Base-by-base conservation (phyloP, 2,888 invertebrate genomes). In the Ormyrus pomaceus region DNA sequence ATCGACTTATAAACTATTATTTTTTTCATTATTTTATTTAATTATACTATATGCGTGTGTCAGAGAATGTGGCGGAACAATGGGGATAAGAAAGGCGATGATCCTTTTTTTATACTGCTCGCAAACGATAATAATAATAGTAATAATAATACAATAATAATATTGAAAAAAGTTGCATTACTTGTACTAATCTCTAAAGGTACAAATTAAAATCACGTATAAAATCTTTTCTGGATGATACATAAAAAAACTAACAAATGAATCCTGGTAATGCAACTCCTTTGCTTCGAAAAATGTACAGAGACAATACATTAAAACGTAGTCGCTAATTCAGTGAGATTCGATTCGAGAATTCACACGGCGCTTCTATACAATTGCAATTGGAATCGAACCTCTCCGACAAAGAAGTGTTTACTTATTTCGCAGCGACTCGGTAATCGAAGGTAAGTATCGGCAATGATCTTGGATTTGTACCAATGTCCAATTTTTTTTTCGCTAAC, bases 1-100 rank as follows among this genome's bases (percentile, higher is more conserved):
- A 87, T 85, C 88, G 88, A 88, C 88, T 89, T 89, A 89, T 83
- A 87, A 87, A 86, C 87, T 88, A 88, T 85, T 83, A 83, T 77
- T 82, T 81, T 79, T 69, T 76, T 79, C 50, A 58, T 75, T 71
- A 71, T 72, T 79, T 82, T 83, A 80, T 82, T 83, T 80, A 81
- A 84, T 84, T 84, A 84, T 81, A 80, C 82, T 83, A 81, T 83
- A 84, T 83, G 85, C 73, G 83, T 83, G 83, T 86, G 86, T 83
- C 70, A 73, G 78, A 65, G 55, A 68, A 71, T 66, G 50, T 70
- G 72, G 62, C 48, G 66, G 58, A 71, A 74, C 55, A n/a, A 55
- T 55, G 51, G 13, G 7, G 50, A 46, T 73, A 59, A 74, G 58
- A 68, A 74, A 66, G 73, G 56, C 75, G 68, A 77, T 73, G 72